These are phyloP conservation scores for Cheumatopsyche charites DNA, from an alignment of 1,140 invertebrate genomes.

Conservation along the genomic window DNA sequence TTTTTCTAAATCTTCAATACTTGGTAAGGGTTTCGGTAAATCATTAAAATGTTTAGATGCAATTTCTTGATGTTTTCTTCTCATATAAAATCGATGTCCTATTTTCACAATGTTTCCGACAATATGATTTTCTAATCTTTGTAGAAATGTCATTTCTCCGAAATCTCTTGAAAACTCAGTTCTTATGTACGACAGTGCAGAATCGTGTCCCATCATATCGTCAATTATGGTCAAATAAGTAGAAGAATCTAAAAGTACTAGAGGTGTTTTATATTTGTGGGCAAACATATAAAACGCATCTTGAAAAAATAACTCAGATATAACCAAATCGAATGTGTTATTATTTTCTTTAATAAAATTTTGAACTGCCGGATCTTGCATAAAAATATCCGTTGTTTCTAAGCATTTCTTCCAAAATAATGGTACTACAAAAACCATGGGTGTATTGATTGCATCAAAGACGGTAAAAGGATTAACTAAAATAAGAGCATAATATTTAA, in stretches of 20 bases:
- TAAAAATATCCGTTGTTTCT: neutral
- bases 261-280: constrained; percentile 33
- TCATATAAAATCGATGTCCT: constrained; percentile 15
- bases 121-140: constrained; percentile 32
- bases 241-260: constrained; percentile 6
- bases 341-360: constrained; percentile 27
- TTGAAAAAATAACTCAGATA: constrained; percentile 26
- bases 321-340: constrained; percentile 25
- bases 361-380: neutral
- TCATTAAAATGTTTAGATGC: constrained; percentile 51
- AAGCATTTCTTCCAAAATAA: neutral
- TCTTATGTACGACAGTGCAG: constrained; percentile 53
- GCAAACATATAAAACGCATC: constrained; percentile 33
- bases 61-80: constrained; percentile 47
- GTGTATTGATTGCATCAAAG: no score
- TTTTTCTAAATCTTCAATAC: constrained; percentile 50
- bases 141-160: constrained; percentile 30
- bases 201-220: constrained; percentile 53
- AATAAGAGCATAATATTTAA: constrained; percentile 1
- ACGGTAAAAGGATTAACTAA: no score
- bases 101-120: neutral
- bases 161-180: constrained; percentile 50
- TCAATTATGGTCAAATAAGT: neutral
- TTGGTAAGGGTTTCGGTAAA: constrained; percentile 49
- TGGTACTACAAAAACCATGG: neutral